Base-by-base conservation (phyloP, 2,797 vertebrate genomes). In the Fistularia commersonii region DNA sequence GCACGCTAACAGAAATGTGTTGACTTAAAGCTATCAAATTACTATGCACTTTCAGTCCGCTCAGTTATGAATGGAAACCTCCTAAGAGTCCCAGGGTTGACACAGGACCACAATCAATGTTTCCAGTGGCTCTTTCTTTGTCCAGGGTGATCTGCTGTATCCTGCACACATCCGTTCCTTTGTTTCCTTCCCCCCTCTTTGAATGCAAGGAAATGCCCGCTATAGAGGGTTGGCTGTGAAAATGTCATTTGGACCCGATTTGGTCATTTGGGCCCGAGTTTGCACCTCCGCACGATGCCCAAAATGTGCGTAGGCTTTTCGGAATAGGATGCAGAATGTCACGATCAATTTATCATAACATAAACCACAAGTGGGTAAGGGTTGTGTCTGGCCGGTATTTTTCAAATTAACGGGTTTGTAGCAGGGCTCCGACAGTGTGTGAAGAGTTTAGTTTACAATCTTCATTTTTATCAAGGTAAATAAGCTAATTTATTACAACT, bases 161-260 rank as follows among this genome's bases (percentile, higher is more conserved):
- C 80, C 79, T 75, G 74, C 74, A 48, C 59, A 72, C 77, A 79
- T 86, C 83, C 79, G 72, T 37, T 74, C 55, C 45, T 67, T 72
- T 64, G 71, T 76, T 86, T 88, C 83, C 82, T 88, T 85, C 80
- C 77, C 74, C 65, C 39, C 65, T 35, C 57, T 85, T 87, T 91
- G 82, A 90, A 91, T 91, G 74, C 73, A 78, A 89, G 89, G 88
- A 91, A 91, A 80, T 81, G 68, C 69, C 73, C 56, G 11, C 72
- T 78, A 58, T 78, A 78, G 69, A 60, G 51, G 39, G 13, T 51
- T 67, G 57, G 72, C 70, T 83, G 80, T 77, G 52, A 77, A 81
- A 81, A 79, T 79, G 65, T 83, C 61, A 75, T 62, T 57, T 74
- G 72, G 80, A 78, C 85, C 51, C 13, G 6, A 41, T 40, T 8